Conservation (phyloP, 2,113 vertebrate species). For the Aramus guarauna region DNA sequence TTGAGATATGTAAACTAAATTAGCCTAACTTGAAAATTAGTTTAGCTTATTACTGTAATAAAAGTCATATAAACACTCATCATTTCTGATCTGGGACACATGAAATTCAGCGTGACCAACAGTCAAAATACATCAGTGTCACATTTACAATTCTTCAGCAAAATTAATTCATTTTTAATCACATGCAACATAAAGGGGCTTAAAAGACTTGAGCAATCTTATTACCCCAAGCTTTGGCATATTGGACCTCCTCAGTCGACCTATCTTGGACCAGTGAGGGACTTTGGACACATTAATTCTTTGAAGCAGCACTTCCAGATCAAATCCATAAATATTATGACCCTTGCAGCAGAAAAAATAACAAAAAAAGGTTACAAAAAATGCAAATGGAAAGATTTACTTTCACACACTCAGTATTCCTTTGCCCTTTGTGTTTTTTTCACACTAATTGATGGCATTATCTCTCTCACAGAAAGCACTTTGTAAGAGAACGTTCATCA, state of each 20-base stretch:
- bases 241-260: slow-evolving; percentile 87
- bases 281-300: slow-evolving; percentile 91
- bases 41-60: slow-evolving; percentile 56
- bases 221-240: slow-evolving; percentile 98
- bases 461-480: slow-evolving; percentile 62
- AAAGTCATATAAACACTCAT: slow-evolving; percentile 37
- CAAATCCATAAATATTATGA: slow-evolving; percentile 97
- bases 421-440: slow-evolving; percentile 71
- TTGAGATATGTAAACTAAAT: slow-evolving; percentile 62
- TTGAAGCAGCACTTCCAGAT: slow-evolving; percentile 95
- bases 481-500: slow-evolving; percentile 69
- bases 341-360: slow-evolving; percentile 80
- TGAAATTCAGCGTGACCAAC: slow-evolving; percentile 38
- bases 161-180: slow-evolving; percentile 58
- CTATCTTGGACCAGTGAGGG: slow-evolving; percentile 97
- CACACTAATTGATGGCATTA: slow-evolving; percentile 75
- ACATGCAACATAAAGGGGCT: slow-evolving; percentile 1
- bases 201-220: slow-evolving; percentile 51
- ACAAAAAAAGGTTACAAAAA: slow-evolving; percentile 68
- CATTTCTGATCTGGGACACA: slow-evolving; percentile 24
- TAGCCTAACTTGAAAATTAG: slow-evolving; percentile 57
- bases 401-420: slow-evolving; percentile 62
- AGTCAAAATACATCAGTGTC: slow-evolving; percentile 43
- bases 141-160: not conserved
- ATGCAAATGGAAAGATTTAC: slow-evolving; percentile 72